phyloP scores from a whole-genome alignment of 2,113 vertebrate species.

The Gavialis gangeticus region DNA sequence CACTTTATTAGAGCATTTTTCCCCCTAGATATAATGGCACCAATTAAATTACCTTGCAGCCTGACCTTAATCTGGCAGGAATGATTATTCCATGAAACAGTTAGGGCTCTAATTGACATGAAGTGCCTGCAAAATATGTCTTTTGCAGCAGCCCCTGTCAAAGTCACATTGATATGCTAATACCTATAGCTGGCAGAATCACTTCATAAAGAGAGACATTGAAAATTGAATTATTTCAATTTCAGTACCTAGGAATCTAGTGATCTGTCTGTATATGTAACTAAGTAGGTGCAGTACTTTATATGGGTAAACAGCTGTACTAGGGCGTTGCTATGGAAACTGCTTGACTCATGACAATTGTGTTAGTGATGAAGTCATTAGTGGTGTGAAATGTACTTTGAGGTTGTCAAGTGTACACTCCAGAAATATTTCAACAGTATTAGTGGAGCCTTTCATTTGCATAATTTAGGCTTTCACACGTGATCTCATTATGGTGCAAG shows the following conservation, averaged over 20 bases:
- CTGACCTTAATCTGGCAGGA: constrained; percentile 88
- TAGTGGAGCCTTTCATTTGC: constrained; percentile 84
- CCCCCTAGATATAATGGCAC: constrained; percentile 85
- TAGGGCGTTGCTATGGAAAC: constrained; percentile 85
- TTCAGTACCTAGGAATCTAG: constrained; percentile 87
- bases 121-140: constrained; percentile 89
- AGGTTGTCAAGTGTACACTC: constrained; percentile 87
- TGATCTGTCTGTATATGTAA: constrained; percentile 87
- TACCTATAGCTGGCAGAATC: constrained; percentile 86
- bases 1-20: constrained; percentile 84
- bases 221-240: constrained; percentile 91
- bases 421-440: constrained; percentile 85
- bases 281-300: constrained; percentile 86
- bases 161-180: constrained; percentile 90
- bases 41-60: constrained; percentile 89
- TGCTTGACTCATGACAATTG: constrained; percentile 86
- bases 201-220: constrained; percentile 86
- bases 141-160: constrained; percentile 87
- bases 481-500: constrained; percentile 73
- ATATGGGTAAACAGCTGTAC: constrained; percentile 87
- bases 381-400: constrained; percentile 86
- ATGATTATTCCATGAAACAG: constrained; percentile 89
- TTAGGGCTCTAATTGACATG: constrained; percentile 88
- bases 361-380: constrained; percentile 88
- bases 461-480: constrained; percentile 83